A percentile compares a stretch with the other conserved stretches of the same genome.
Conservation (phyloP, 2,888 invertebrate species). For the Lasioglossum oenotherae region DNA sequence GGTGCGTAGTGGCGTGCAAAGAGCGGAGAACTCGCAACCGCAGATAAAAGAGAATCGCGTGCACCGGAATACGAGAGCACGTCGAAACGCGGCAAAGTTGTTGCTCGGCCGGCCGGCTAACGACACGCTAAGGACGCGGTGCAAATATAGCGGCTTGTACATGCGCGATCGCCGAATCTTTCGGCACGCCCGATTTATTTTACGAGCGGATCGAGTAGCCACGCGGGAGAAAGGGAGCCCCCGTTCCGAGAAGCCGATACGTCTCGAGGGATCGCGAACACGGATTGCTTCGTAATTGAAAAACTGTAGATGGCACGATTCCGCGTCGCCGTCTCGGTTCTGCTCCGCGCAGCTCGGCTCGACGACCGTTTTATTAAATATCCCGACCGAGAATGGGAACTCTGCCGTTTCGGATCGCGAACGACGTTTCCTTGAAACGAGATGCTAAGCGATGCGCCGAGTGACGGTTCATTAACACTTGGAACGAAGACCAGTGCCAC, state of each 20-base stretch:
- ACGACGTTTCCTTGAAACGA: constrained; percentile 58
- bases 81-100: constrained; percentile 25
- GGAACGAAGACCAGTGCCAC: constrained; percentile 24
- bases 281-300: constrained; percentile 21
- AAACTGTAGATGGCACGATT: constrained; percentile 9
- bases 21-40: not conserved
- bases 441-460: constrained; percentile 77
- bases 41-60: constrained; percentile 56
- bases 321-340: not conserved
- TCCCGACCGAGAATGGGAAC: not conserved
- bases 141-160: constrained; percentile 29
- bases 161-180: constrained; percentile 42
- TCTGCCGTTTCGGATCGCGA: constrained; percentile 11
- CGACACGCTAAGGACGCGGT: constrained; percentile 20
- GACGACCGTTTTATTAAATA: constrained; percentile 2
- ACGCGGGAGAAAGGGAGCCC: constrained; percentile 3
- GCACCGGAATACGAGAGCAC: constrained; percentile 37
- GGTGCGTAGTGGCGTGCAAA: constrained; percentile 26
- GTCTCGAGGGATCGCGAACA: constrained; percentile 3
- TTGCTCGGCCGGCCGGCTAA: constrained; percentile 25
- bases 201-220: constrained; percentile 39
- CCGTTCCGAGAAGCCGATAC: constrained; percentile 44
- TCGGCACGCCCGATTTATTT: constrained; percentile 47
- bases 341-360: not conserved
- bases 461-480: constrained; percentile 79